A percentile compares a stretch with the other conserved stretches of the same genome.
These are phyloP conservation scores for Rhodeus uyekii DNA, from an alignment of 2,797 vertebrate genomes.

Conservation along the genomic window DNA sequence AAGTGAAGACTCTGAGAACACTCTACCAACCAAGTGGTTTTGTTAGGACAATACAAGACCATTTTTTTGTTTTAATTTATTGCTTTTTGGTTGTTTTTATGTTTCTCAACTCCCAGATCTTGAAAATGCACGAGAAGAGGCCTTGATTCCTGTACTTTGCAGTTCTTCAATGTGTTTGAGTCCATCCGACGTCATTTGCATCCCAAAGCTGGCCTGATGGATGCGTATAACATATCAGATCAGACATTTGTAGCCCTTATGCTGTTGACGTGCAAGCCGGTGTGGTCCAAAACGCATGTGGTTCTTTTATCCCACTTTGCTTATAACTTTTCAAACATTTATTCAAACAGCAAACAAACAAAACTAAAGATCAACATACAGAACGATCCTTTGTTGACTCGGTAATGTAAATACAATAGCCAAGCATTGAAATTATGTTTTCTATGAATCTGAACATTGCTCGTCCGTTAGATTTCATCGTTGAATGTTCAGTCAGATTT, in stretches of 20 bases:
- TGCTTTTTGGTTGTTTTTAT: not conserved
- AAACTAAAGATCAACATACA: conserved; percentile 16
- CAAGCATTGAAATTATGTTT: conserved; percentile 50
- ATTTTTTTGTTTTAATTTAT: conserved; percentile 25
- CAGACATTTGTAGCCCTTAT: conserved; percentile 42
- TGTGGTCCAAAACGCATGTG: conserved; percentile 44
- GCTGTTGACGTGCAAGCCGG: conserved; percentile 34
- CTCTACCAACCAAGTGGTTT: not conserved
- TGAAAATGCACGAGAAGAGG: conserved; percentile 9
- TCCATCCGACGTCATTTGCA: not conserved
- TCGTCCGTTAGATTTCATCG: not conserved
- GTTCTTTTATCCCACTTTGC: conserved; percentile 39
- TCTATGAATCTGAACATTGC: not conserved
- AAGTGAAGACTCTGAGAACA: not conserved
- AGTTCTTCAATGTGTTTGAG: not conserved
- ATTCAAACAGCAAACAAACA: conserved; percentile 42
- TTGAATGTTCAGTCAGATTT: not conserved
- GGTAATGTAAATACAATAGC: conserved; percentile 55
- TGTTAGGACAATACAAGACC: not conserved
- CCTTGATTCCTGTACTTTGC: not conserved
- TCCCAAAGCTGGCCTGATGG: conserved; percentile 46
- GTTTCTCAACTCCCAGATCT: not conserved
- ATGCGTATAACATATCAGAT: conserved; percentile 37
- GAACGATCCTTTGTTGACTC: conserved; percentile 39
- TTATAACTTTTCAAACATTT: conserved; percentile 34